These are phyloP conservation scores for Cylindroiulus punctatus DNA, from an alignment of 2,888 invertebrate species.

Conservation along the genomic window DNA sequence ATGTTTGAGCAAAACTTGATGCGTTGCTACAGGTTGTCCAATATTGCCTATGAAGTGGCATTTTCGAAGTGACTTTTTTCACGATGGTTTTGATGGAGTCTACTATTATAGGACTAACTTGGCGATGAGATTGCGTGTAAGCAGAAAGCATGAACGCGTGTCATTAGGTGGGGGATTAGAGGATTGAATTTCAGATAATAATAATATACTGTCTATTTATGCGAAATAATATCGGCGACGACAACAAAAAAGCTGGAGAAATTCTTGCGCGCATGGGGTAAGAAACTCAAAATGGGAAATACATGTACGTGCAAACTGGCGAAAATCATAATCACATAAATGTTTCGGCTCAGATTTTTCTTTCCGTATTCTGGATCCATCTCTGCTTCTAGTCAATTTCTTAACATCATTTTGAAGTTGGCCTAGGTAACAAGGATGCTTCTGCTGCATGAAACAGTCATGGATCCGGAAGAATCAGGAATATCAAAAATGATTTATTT, in stretches of 20 bases:
- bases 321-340: neutral
- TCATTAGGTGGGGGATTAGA: neutral
- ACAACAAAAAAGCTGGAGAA: neutral
- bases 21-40: neutral
- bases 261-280: neutral
- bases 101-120: neutral
- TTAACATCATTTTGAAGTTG: constrained; percentile 5
- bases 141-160: constrained; percentile 32
- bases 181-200: constrained; percentile 32
- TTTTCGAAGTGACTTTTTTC: neutral
- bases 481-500: too few relatives aligned
- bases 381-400: constrained; percentile 25
- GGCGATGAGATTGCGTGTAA: constrained; percentile 6
- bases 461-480: too few relatives aligned
- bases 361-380: neutral
- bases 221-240: neutral
- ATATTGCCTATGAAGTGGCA: neutral
- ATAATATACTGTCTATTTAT: constrained; percentile 14
- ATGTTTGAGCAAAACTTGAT: too few relatives aligned
- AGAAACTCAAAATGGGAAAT: neutral
- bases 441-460: too few relatives aligned
- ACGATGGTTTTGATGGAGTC: neutral
- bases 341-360: neutral
- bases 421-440: too few relatives aligned
- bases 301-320: too few relatives aligned